Evolutionary conservation across 2,797 vertebrate genomes (phyloP), one percentile per base, ranked within the genome.

Genomic region (Dendrocincla fuliginosa): DNA sequence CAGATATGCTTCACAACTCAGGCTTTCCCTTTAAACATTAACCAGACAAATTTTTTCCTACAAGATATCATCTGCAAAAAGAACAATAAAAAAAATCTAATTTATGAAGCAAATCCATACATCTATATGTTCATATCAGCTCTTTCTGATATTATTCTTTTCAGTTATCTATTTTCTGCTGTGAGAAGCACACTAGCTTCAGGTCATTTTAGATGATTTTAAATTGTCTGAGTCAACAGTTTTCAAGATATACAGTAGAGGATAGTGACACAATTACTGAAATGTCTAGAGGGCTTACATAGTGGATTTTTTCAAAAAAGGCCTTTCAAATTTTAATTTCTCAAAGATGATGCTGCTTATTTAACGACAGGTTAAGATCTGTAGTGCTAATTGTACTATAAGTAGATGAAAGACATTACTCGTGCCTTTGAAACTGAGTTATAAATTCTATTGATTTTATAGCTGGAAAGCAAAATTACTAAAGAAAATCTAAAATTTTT

Each of bases 351-450:
- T 52, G 16, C 3, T 78, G 25, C 23, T 71, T 64, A 39, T 49
- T 67, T 78, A 67, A 76, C 33, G 14, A 17, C 12, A 44, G 32
- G 6, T 71, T 69, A 76, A 60, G 37, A 73, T 23, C 17, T 47
- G 33, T 22, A 44, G 25, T 56, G 25, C 2, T 85, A 42, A 75
- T n/a, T 0, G 0, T 56, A 61, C 5, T 44, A 5, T 44, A 61
- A 56, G 19, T 20, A 95, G 46, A 59, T n/a, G n/a, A 56, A 16
- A 56, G 39, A 19, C 10, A 14, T 59, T 78, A 79, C 11, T 5
- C 0, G 0, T 47, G 24, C 14, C 39, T 93, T 82, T 82, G 41
- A 78, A 77, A 70, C 11, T 67, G 12, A 39, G 4, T 15, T 42
- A 70, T 39, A 42, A n/a, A 70, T 16, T 75, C 11, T 55, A 78